A percentile compares a stretch with the other conserved stretches of the same genome.
These are phyloP conservation scores for Argyresthia goedartella DNA, from an alignment of 2,888 invertebrate genomes.

Conservation along the genomic window DNA sequence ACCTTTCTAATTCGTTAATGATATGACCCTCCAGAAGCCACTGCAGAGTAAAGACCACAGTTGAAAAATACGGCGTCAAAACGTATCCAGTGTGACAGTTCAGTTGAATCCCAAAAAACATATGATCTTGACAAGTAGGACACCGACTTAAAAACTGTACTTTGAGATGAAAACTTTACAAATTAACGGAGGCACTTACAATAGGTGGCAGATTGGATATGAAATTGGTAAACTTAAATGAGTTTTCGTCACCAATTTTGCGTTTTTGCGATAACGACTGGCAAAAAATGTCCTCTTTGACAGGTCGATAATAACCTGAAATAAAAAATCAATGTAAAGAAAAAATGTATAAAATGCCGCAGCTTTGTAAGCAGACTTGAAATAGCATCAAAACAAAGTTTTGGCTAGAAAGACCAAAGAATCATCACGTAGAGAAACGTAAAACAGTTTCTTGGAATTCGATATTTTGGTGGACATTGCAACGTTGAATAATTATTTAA, in stretches of 20 bases:
- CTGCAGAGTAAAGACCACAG: too few species aligned
- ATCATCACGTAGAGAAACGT: too few species aligned
- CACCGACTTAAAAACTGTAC: background rate
- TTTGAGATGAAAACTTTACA: background rate
- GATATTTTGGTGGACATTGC: too few species aligned
- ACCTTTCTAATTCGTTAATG: too few species aligned
- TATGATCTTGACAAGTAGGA: background rate
- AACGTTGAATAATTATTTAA: too few species aligned
- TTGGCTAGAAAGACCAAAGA: too few species aligned
- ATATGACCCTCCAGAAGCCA: too few species aligned
- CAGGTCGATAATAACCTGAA: conserved; percentile 70
- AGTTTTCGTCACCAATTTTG: conserved; percentile 71
- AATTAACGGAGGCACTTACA: conserved; percentile 34
- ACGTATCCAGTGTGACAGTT: background rate
- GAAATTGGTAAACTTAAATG: conserved; percentile 67
- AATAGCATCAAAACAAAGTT: too few species aligned
- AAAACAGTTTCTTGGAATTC: too few species aligned
- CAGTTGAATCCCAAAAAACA: background rate
- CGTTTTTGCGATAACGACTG: conserved; percentile 53
- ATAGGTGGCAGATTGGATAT: conserved; percentile 70
- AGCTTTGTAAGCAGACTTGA: too few species aligned
- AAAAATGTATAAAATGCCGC: conserved; percentile 7
- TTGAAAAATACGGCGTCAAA: too few species aligned
- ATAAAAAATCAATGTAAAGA: conserved; percentile 61
- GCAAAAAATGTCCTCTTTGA: conserved; percentile 65